phyloP scores from a whole-genome alignment of 2,888 invertebrate species.

The Eugnorisma glareosa region DNA sequence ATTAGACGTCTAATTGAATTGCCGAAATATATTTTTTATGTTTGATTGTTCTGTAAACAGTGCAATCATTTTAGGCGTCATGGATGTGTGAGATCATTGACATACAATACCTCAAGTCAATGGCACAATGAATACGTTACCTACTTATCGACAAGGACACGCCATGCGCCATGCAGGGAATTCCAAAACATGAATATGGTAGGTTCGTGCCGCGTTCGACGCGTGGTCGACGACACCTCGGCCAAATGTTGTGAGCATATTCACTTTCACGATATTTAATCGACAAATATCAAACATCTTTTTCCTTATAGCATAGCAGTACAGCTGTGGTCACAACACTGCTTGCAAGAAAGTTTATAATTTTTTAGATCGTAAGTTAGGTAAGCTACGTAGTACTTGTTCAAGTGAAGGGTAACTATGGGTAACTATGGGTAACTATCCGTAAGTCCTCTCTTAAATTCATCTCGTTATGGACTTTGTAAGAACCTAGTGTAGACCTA shows the following conservation, averaged over 20 bases:
- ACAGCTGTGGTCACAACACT: not conserved
- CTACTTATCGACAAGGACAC: conserved; percentile 68
- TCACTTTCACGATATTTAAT: conserved; percentile 54
- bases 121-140: conserved; percentile 71
- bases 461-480: not conserved
- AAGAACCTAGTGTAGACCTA: not conserved
- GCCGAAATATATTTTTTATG: not conserved
- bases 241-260: conserved; percentile 25
- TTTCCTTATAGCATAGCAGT: conserved; percentile 34
- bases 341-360: conserved; percentile 15
- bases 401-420: not conserved
- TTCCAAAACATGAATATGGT: conserved; percentile 57
- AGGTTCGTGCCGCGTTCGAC: conserved; percentile 4
- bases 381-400: not conserved
- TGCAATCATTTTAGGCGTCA: conserved; percentile 24
- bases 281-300: conserved; percentile 35
- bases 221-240: conserved; percentile 23
- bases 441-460: not conserved
- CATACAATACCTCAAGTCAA: conserved; percentile 68
- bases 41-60: conserved; percentile 31
- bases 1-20: conserved; percentile 3
- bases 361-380: not conserved
- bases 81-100: conserved; percentile 66
- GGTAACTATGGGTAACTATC: not conserved
- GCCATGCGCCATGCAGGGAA: conserved; percentile 60